Base-by-base conservation (phyloP, 2,888 invertebrate genomes). In the Drosophila sordidula region DNA sequence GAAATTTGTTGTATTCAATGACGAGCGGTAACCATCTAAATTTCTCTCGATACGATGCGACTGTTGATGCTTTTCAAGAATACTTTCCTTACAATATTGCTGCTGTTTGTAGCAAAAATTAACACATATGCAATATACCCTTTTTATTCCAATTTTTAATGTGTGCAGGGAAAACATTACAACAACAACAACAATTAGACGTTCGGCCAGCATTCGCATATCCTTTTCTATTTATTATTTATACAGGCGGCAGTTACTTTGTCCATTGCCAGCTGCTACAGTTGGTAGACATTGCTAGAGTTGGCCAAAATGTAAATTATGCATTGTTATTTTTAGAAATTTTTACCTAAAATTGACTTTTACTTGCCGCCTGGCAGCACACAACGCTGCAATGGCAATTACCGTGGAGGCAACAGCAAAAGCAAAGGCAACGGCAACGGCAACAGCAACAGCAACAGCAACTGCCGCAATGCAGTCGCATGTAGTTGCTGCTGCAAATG, bases 401-500 rank as follows among this genome's bases (percentile, higher is more conserved):
- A 82, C 82, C 59, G 57, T 62, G 42, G 47, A 62, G 62, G 46
- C 22, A 45, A 14, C 25, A 26, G 26, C 59, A 54, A 14, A n/a
- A 26, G 26, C 59, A 54, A 42, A 44, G 62, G 51, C 51, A 67
- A 36, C 39, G 42, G 25, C 26, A 34, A 46, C 36, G 36, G 70
- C 67, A 81, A 80, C 75, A 71, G 70, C 79, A 34, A 46, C 36
- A 36, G 70, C 67, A 81, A 80, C 75, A 71, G 70, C 79, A 77
- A 88, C 69, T 88, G 87, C 88, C 88, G 83, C 83, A 84, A 75
- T 84, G 83, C 83, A 83, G 83, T 84, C 67, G 87, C 83, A 67
- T 84, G 87, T 84, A 82, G 88, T 84, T 80, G 83, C 83, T 72
- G 83, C 78, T 86, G 78, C 87, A 88, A 83, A 84, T 84, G 83